Evolutionary conservation across 2,113 vertebrate genomes (phyloP).

Genomic region (Vicugna pacos): DNA sequence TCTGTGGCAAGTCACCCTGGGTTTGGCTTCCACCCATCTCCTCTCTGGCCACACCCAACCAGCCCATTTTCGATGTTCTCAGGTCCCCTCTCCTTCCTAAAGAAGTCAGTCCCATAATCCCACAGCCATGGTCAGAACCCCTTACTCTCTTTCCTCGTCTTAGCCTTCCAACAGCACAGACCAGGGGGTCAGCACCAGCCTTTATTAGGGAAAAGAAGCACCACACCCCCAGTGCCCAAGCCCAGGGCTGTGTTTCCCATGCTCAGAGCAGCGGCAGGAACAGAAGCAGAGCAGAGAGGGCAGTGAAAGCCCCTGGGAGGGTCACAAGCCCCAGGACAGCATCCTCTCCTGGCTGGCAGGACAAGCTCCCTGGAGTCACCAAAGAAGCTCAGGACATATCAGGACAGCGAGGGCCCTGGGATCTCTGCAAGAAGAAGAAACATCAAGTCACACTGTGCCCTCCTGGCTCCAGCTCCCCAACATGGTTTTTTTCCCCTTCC

Average conservation of each 20-base stretch:
- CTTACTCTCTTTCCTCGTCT: background rate
- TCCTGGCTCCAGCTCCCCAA: background rate
- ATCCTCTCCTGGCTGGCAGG: background rate
- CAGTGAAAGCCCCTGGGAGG: too few relatives aligned
- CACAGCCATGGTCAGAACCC: background rate
- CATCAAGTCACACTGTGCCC: background rate
- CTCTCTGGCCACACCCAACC: background rate
- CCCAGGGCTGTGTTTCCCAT: background rate
- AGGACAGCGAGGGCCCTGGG: background rate
- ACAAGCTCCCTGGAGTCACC: background rate
- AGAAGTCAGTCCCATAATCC: background rate
- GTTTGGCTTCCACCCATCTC: background rate
- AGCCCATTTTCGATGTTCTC: background rate
- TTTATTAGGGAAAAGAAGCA: constrained; percentile 54
- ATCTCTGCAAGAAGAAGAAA: constrained; percentile 61
- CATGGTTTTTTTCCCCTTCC: background rate
- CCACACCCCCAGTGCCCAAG: background rate
- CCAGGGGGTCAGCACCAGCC: background rate
- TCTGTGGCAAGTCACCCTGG: background rate
- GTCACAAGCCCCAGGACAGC: background rate
- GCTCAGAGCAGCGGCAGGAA: background rate
- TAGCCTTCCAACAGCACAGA: background rate
- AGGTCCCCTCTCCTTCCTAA: background rate
- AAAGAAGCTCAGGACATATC: background rate
- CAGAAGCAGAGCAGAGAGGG: background rate